Evolutionary conservation across 2,113 vertebrate species (phyloP).

Genomic region (Neodon shergylaensis): DNA sequence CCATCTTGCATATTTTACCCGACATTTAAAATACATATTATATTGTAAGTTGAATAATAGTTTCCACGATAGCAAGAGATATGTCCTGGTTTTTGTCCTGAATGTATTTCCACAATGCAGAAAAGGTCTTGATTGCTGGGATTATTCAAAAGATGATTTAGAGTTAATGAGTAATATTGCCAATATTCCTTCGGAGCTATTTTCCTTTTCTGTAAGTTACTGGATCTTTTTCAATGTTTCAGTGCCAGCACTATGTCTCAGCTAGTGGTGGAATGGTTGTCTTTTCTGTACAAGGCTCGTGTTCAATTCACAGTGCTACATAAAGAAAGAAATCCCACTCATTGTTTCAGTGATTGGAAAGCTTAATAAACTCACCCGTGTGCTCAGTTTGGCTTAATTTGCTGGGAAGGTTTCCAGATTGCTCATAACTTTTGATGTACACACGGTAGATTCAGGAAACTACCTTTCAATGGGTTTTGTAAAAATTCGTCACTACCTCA

Average conservation of each 20-base stretch:
- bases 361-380: not conserved
- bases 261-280: not conserved
- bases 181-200: not conserved
- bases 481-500: not conserved
- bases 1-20: not conserved
- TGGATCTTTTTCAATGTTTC: not conserved
- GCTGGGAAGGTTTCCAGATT: not conserved
- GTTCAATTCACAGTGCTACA: not conserved
- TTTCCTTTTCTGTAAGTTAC: not conserved
- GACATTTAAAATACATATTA: not conserved
- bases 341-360: not conserved
- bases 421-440: not conserved
- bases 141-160: not conserved
- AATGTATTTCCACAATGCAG: not conserved
- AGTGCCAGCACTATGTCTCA: not conserved
- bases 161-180: not conserved
- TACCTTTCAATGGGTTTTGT: not conserved
- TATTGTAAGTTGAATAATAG: not conserved
- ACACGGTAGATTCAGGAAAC: not conserved
- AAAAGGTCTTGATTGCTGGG: not conserved
- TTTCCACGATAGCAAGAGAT: not conserved
- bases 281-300: not conserved
- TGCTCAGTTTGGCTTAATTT: not conserved
- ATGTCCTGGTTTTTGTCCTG: not conserved
- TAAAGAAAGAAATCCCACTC: not conserved